A percentile compares a stretch with the other conserved stretches of the same genome.
phyloP scores from a whole-genome alignment of 2,113 vertebrate genomes.

The Leucopsar rothschildi region DNA sequence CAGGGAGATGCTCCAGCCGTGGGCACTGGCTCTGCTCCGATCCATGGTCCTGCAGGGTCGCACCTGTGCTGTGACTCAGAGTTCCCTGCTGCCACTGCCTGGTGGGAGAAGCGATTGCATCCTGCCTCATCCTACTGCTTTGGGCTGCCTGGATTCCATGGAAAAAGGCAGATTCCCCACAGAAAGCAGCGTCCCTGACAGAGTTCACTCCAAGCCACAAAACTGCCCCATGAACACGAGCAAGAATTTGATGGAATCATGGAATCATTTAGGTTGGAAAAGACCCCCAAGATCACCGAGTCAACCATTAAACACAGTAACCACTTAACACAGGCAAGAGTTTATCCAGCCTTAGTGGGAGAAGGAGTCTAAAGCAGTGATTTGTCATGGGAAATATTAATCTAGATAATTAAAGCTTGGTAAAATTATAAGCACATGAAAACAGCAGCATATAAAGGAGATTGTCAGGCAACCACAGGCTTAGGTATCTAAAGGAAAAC shows the following conservation, averaged over 20 bases:
- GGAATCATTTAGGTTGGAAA: not conserved
- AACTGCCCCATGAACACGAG: not conserved
- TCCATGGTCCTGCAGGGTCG: not conserved
- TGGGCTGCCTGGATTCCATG: not conserved
- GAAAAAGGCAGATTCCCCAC: not conserved
- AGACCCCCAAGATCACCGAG: not conserved
- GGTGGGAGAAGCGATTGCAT: constrained; percentile 4
- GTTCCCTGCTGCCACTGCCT: constrained; percentile 40
- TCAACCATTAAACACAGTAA: not conserved
- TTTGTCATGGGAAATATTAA: not conserved
- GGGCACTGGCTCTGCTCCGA: not conserved
- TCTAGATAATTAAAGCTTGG: not conserved
- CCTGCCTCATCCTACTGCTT: not conserved
- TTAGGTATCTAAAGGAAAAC: not conserved
- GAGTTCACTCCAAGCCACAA: not conserved
- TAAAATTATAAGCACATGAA: not conserved
- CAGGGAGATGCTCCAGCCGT: not conserved
- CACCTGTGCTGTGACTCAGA: not conserved
- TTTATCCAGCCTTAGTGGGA: not conserved
- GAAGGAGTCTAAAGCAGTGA: not conserved
- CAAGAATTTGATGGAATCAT: not conserved
- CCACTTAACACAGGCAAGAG: not conserved
- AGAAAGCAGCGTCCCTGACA: not conserved
- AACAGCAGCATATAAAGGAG: not conserved
- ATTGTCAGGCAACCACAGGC: not conserved